These are phyloP conservation scores for Chrysogorgia sp. DNA, from an alignment of 92 coral and sea anemone species.

Conservation along the genomic window DNA sequence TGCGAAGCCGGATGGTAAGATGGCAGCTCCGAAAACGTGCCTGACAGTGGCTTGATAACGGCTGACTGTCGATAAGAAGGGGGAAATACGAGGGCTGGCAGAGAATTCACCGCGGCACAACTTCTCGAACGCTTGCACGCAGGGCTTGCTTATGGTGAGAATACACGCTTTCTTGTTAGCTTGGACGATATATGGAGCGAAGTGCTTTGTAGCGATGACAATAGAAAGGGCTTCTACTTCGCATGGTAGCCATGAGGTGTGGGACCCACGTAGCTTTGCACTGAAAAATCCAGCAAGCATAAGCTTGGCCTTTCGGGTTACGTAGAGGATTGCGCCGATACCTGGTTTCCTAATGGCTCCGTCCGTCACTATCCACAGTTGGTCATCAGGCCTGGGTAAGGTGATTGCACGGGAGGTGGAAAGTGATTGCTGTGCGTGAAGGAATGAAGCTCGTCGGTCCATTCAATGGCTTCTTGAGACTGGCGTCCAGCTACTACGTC, in stretches of 20 bases:
- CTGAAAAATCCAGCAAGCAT: constrained; percentile 51
- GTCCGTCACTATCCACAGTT: constrained; percentile 61
- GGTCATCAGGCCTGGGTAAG: constrained; percentile 57
- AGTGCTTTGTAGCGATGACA: constrained; percentile 49
- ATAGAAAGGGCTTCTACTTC: constrained; percentile 51
- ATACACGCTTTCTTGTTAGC: constrained; percentile 7
- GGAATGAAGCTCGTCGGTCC: constrained; percentile 41
- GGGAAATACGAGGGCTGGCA: no score
- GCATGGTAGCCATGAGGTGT: constrained; percentile 53
- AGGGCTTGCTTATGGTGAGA: constrained; percentile 47
- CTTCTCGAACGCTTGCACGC: no score
- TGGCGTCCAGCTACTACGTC: constrained; percentile 42
- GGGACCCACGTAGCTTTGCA: constrained; percentile 46
- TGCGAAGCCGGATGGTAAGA: no score
- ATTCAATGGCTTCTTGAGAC: constrained; percentile 46
- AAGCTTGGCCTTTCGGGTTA: constrained; percentile 38
- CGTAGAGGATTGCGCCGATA: constrained; percentile 49
- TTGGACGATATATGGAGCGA: constrained; percentile 55
- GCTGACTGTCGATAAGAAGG: no score
- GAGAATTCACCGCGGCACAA: no score
- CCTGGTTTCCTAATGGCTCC: no score
- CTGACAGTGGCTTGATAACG: no score
- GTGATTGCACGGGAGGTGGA: constrained; percentile 19
- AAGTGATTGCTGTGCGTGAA: constrained; percentile 25
- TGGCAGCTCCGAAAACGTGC: no score